A percentile compares a stretch with the other conserved stretches of the same genome.
These are phyloP conservation scores for Sebastes steindachneri DNA, from an alignment of 2,797 vertebrate genomes.

Conservation along the genomic window DNA sequence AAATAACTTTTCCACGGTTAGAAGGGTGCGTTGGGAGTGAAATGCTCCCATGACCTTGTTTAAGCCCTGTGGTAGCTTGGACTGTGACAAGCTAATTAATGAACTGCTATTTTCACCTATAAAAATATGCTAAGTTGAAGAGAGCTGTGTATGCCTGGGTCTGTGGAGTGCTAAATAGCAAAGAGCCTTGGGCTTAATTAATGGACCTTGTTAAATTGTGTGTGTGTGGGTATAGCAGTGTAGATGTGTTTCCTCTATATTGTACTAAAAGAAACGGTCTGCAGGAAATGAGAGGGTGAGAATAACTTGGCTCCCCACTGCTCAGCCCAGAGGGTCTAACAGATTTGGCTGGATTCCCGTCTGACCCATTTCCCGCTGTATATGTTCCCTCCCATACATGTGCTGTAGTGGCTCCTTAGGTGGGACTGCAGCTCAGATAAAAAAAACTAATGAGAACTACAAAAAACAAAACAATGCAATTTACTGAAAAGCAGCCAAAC, in stretches of 20 bases:
- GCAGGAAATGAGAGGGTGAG: slow-evolving; percentile 44
- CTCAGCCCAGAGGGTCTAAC: slow-evolving; percentile 26
- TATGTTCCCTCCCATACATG: slow-evolving; percentile 3
- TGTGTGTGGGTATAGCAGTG: neutral
- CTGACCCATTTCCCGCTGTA: slow-evolving; percentile 60
- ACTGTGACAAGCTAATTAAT: slow-evolving; percentile 77
- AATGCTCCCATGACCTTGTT: slow-evolving; percentile 66
- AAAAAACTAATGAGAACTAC: neutral
- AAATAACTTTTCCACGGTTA: slow-evolving; percentile 53
- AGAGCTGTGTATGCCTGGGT: slow-evolving; percentile 21
- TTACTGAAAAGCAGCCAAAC: neutral
- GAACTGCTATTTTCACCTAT: slow-evolving; percentile 64
- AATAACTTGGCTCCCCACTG: slow-evolving; percentile 41
- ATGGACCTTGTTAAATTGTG: slow-evolving; percentile 36
- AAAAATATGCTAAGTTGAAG: slow-evolving; percentile 54
- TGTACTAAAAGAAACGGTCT: slow-evolving; percentile 14
- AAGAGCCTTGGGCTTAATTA: slow-evolving; percentile 59
- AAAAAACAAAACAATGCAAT: neutral
- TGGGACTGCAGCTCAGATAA: neutral
- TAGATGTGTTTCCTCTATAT: neutral
- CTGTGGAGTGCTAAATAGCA: slow-evolving; percentile 43
- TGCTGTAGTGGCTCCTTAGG: neutral
- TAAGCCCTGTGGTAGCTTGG: slow-evolving; percentile 43
- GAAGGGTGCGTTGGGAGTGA: slow-evolving; percentile 12
- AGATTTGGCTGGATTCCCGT: slow-evolving; percentile 53